Evolutionary conservation across 2,797 vertebrate genomes (phyloP).

Genomic region (Sitta carolinensis): DNA sequence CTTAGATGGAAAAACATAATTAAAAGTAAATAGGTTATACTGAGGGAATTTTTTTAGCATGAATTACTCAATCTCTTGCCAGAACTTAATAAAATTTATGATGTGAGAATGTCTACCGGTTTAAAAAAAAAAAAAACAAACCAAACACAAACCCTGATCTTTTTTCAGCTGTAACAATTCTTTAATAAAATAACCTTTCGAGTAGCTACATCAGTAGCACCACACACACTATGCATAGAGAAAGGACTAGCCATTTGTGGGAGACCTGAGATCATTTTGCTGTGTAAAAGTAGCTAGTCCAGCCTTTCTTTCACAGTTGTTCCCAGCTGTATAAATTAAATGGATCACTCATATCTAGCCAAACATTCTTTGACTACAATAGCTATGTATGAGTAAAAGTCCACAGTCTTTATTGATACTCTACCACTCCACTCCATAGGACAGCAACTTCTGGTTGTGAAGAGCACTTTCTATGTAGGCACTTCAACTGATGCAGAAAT

Average conservation of each 20-base stretch:
- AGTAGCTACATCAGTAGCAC: neutral
- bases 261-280: neutral
- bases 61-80: neutral
- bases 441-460: neutral
- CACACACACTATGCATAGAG: neutral
- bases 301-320: neutral
- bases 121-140: neutral
- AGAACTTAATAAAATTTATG: neutral
- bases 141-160: neutral
- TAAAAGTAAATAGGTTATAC: neutral
- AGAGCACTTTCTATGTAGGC: rapidly evolving
- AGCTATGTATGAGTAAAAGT: neutral
- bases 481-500: rapidly evolving
- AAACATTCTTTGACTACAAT: neutral
- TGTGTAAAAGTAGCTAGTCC: neutral
- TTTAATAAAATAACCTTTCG: neutral
- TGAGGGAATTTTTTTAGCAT: neutral
- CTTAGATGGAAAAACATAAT: neutral
- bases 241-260: neutral
- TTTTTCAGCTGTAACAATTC: neutral
- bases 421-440: neutral
- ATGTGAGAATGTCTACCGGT: neutral
- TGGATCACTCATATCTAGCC: neutral
- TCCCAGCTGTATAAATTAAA: neutral
- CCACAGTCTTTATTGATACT: neutral